These are phyloP conservation scores for Masticophis lateralis DNA, from an alignment of 2,797 vertebrate species.

Conservation along the genomic window DNA sequence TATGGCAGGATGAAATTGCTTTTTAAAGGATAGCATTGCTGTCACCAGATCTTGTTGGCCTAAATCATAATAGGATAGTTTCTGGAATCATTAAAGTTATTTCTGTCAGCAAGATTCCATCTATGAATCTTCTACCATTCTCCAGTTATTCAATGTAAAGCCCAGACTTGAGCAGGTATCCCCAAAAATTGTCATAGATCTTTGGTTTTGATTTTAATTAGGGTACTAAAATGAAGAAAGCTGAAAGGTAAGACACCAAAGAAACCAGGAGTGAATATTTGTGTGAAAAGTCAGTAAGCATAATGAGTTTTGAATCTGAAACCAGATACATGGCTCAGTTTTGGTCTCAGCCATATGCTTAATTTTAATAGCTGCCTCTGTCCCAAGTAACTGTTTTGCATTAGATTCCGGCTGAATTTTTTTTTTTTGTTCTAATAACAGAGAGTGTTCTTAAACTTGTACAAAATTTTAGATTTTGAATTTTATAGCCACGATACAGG, in stretches of 20 bases:
- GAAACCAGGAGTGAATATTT: not conserved
- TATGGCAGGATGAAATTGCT: not conserved
- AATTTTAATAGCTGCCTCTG: not conserved
- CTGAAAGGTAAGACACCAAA: not conserved
- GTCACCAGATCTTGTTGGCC: not conserved
- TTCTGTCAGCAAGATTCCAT: not conserved
- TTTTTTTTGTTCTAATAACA: not conserved
- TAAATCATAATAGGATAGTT: not conserved
- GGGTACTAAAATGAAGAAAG: not conserved
- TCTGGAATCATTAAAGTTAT: not conserved
- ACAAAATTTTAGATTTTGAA: not conserved
- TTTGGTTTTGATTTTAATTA: not conserved
- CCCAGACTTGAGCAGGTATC: not conserved
- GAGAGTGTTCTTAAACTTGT: not conserved
- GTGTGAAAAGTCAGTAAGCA: not conserved
- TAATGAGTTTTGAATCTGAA: not conserved
- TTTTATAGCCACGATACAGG: not conserved
- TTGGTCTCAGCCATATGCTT: not conserved
- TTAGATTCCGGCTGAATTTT: not conserved
- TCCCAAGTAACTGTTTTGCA: not conserved
- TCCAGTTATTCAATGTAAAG: not conserved
- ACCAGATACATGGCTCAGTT: not conserved
- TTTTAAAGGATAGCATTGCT: not conserved
- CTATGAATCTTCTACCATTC: not conserved
- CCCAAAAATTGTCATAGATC: not conserved